These are phyloP conservation scores for Asbolus verrucosus DNA, from an alignment of 1,140 invertebrate genomes.

Conservation along the genomic window DNA sequence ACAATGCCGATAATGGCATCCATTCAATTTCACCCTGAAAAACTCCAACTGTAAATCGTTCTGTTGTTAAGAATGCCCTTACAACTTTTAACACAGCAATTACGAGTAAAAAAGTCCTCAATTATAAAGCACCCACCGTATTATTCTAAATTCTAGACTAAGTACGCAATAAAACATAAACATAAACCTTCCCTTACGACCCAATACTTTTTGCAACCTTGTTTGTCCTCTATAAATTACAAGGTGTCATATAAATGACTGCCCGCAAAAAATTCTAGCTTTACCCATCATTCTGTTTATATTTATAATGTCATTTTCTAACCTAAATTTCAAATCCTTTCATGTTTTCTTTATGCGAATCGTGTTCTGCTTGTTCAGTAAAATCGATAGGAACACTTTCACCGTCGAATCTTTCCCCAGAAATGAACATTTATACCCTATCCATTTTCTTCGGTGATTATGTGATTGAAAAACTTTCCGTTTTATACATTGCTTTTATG, in stretches of 20 bases:
- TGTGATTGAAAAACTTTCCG: no score
- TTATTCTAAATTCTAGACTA: slow-evolving; percentile 3
- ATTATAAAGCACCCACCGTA: neutral
- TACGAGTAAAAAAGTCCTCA: neutral
- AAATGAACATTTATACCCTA: slow-evolving; percentile 21
- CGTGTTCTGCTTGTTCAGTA: slow-evolving; percentile 16
- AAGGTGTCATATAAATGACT: neutral
- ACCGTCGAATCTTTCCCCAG: neutral
- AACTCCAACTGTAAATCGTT: neutral
- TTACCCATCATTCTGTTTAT: neutral
- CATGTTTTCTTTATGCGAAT: slow-evolving; percentile 12
- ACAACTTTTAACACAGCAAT: neutral
- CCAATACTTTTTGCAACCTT: slow-evolving; percentile 10
- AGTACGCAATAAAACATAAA: neutral
- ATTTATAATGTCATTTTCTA: slow-evolving; percentile 23
- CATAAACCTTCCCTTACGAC: neutral
- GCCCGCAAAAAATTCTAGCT: neutral
- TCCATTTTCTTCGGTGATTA: no score
- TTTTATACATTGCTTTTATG: neutral
- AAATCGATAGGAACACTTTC: slow-evolving; percentile 21
- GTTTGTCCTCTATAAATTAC: neutral
- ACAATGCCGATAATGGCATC: neutral
- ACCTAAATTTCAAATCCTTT: slow-evolving; percentile 14
- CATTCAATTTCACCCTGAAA: neutral
- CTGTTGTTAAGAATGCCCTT: neutral